Evolutionary conservation across 2,888 invertebrate species (phyloP).

Genomic region (Chaetogeoica ovagalla): DNA sequence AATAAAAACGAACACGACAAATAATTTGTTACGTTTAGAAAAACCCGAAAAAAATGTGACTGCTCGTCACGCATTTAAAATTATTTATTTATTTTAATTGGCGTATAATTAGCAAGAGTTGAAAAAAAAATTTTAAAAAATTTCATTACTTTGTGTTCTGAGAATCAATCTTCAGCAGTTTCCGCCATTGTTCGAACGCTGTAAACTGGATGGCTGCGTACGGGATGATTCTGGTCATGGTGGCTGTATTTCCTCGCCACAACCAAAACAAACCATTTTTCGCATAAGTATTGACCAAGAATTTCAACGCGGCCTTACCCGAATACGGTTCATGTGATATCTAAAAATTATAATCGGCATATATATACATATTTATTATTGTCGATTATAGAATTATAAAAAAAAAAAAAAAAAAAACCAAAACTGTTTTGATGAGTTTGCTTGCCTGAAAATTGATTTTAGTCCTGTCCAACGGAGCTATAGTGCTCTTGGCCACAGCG

Average conservation of each 20-base stretch:
- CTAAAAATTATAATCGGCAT: constrained; percentile 55
- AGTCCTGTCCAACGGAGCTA: constrained; percentile 95
- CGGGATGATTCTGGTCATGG: constrained; percentile 94
- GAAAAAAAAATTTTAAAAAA: not conserved
- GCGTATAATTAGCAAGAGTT: constrained; percentile 61
- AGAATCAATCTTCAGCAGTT: constrained; percentile 71
- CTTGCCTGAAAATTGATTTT: constrained; percentile 97
- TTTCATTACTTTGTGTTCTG: constrained; percentile 58
- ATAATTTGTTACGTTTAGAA: too few relatives aligned
- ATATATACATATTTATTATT: not conserved
- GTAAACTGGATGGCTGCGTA: constrained; percentile 98
- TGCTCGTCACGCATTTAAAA: too few relatives aligned
- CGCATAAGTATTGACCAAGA: constrained; percentile 70
- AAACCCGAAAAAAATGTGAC: too few relatives aligned
- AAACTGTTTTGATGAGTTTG: constrained; percentile 58
- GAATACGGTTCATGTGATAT: constrained; percentile 72
- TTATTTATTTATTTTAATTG: not conserved
- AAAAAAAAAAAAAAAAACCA: constrained; percentile 2
- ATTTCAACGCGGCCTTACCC: constrained; percentile 70
- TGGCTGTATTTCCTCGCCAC: constrained; percentile 98
- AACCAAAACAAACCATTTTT: constrained; percentile 80
- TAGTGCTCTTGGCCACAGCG: constrained; percentile 90
- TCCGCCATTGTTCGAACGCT: constrained; percentile 96
- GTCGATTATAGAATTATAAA: not conserved
- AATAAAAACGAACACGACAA: too few relatives aligned